Percentiles rank a stretch among this genome's conserved stretches.
Evolutionary conservation across 1,140 invertebrate species (phyloP).

Genomic region (Nasonia giraulti): DNA sequence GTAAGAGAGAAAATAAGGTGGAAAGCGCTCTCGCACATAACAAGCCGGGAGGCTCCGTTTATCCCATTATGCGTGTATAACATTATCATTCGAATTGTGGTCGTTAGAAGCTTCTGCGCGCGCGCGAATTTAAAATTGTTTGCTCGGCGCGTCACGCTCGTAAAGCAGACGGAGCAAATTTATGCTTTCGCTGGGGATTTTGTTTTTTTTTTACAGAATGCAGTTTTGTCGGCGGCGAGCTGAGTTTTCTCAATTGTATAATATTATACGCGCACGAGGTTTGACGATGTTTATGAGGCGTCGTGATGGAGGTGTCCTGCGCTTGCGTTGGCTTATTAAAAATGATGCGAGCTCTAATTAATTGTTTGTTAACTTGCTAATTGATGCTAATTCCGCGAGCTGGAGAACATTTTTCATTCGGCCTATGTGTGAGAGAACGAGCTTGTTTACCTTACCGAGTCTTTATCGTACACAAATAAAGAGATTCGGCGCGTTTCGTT

Average conservation of each 20-base stretch:
- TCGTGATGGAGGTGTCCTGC: not conserved
- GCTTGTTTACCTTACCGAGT: not conserved
- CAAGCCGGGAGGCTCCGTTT: not conserved
- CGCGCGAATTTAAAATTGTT: slow-evolving; percentile 64
- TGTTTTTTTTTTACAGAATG: not conserved
- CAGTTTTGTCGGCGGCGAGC: not conserved
- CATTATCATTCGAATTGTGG: slow-evolving; percentile 69
- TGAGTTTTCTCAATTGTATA: not conserved
- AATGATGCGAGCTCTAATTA: not conserved
- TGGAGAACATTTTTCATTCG: not conserved
- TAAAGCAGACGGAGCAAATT: slow-evolving; percentile 51
- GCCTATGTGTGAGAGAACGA: not conserved
- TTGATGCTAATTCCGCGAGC: not conserved
- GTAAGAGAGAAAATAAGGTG: not conserved
- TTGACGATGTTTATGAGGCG: not conserved
- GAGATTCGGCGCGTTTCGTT: not conserved
- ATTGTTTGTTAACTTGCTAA: not conserved
- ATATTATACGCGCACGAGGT: not conserved
- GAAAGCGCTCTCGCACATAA: not conserved
- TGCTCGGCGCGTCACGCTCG: slow-evolving; percentile 59
- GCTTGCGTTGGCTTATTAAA: not conserved
- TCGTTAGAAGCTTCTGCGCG: slow-evolving; percentile 51
- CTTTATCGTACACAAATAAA: not conserved
- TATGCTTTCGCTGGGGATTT: not conserved
- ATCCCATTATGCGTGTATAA: slow-evolving; percentile 58